Evolutionary conservation across 1,140 invertebrate species (phyloP).

Genomic region (Drosophila kanapiae): DNA sequence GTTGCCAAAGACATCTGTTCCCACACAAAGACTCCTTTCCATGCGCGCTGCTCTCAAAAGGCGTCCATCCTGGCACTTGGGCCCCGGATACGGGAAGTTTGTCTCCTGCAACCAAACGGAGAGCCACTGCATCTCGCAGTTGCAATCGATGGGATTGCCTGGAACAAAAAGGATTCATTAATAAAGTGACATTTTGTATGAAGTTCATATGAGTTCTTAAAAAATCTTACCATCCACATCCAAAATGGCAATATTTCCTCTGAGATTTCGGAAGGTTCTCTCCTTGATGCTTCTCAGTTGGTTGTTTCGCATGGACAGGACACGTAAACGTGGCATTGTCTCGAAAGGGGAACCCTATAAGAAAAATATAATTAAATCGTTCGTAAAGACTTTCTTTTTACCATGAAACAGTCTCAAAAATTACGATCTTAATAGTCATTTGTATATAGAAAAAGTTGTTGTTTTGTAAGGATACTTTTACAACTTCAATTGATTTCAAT

Average conservation of each 20-base stretch:
- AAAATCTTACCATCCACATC: conserved; percentile 92
- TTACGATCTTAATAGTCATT: not conserved
- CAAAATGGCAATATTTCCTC: conserved; percentile 92
- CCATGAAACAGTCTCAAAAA: not conserved
- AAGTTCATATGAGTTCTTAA: not conserved
- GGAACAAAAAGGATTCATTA: not conserved
- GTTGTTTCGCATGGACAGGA: conserved; percentile 92
- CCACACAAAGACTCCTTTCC: conserved; percentile 88
- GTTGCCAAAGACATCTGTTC: conserved; percentile 47
- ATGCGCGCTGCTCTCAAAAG: conserved; percentile 90
- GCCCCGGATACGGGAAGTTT: conserved; percentile 87
- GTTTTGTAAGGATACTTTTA: too few relatives aligned
- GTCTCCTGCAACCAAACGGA: conserved; percentile 92
- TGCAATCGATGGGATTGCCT: conserved; percentile 93
- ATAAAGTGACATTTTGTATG: not conserved
- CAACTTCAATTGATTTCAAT: not conserved
- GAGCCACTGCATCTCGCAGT: conserved; percentile 92
- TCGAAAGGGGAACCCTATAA: conserved; percentile 89
- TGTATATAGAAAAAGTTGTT: too few relatives aligned
- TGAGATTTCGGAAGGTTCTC: conserved; percentile 90
- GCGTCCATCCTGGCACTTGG: conserved; percentile 91
- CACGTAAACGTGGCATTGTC: conserved; percentile 92
- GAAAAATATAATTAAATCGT: not conserved
- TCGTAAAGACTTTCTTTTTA: not conserved
- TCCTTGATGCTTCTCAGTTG: conserved; percentile 91